Conservation (phyloP, 1,140 invertebrate species). For the Halictus rubicundus region DNA sequence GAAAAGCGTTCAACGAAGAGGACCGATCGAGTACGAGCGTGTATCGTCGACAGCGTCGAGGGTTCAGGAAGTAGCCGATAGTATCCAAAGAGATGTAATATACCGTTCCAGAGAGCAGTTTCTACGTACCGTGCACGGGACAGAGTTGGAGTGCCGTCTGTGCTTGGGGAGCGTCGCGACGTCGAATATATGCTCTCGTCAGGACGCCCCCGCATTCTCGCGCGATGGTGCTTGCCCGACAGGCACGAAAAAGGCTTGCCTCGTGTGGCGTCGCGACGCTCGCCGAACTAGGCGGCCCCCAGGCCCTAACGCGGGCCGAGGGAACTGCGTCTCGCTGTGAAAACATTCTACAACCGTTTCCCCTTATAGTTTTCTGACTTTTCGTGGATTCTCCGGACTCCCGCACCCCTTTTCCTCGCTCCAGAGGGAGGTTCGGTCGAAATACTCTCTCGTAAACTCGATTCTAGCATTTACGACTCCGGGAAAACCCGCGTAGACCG, state of each 20-base stretch:
- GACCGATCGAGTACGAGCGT: neutral
- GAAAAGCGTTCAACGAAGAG: neutral
- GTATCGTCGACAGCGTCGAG: neutral
- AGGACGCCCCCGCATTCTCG: slow-evolving; percentile 79
- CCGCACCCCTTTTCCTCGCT: neutral
- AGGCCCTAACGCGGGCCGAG: slow-evolving; percentile 58
- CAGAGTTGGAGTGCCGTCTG: slow-evolving; percentile 80
- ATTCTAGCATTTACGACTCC: too few relatives aligned
- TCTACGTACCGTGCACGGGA: slow-evolving; percentile 81
- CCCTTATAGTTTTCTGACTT: neutral
- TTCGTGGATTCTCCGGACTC: neutral
- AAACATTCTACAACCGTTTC: slow-evolving; percentile 28
- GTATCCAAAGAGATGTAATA: slow-evolving; percentile 15
- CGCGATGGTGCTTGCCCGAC: slow-evolving; percentile 74
- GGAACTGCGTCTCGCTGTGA: slow-evolving; percentile 28
- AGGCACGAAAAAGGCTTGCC: slow-evolving; percentile 81
- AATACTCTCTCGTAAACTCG: neutral
- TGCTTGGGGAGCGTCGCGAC: slow-evolving; percentile 76
- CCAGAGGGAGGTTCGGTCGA: neutral
- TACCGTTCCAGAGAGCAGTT: slow-evolving; percentile 16
- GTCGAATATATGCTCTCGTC: slow-evolving; percentile 80
- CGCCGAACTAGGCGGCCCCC: slow-evolving; percentile 72
- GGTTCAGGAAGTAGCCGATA: slow-evolving; percentile 1
- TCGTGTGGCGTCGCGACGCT: slow-evolving; percentile 77
- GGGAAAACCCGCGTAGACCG: too few relatives aligned